These are phyloP conservation scores for Chionodraco myersi DNA, from an alignment of 2,113 vertebrate genomes.

Conservation along the genomic window DNA sequence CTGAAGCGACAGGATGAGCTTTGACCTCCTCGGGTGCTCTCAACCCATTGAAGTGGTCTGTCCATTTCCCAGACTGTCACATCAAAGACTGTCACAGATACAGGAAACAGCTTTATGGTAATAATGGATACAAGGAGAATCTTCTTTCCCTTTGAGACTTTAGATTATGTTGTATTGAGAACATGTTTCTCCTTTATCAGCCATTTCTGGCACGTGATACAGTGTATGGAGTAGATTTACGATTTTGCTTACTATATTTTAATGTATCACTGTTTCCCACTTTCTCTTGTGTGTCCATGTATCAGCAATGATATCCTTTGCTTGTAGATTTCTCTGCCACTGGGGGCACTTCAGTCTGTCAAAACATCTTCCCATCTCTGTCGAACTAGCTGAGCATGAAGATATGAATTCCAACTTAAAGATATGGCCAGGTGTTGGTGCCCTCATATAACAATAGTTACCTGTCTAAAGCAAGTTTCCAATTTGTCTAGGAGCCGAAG, in stretches of 20 bases:
- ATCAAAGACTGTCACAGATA: constrained; percentile 49
- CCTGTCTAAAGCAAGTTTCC: background rate
- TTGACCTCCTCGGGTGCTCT: constrained; percentile 8
- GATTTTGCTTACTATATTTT: background rate
- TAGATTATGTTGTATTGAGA: background rate
- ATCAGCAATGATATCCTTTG: background rate
- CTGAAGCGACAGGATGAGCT: constrained; percentile 38
- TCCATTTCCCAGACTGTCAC: constrained; percentile 45
- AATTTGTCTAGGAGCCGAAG: background rate
- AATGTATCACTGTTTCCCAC: background rate
- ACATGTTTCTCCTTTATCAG: background rate
- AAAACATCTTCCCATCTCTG: background rate
- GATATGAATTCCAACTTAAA: background rate
- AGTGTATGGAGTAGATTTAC: background rate
- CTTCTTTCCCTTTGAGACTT: constrained; percentile 14
- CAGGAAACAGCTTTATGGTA: constrained; percentile 28
- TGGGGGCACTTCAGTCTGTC: background rate
- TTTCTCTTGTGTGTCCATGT: background rate
- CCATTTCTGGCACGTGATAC: background rate
- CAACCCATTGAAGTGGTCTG: constrained; percentile 28
- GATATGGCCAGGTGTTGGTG: background rate
- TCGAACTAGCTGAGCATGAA: constrained; percentile 1
- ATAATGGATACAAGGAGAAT: constrained; percentile 18
- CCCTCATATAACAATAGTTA: background rate
- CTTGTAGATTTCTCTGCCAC: background rate